Conservation (phyloP, 2,888 invertebrate species). For the Mythimna ferrago region DNA sequence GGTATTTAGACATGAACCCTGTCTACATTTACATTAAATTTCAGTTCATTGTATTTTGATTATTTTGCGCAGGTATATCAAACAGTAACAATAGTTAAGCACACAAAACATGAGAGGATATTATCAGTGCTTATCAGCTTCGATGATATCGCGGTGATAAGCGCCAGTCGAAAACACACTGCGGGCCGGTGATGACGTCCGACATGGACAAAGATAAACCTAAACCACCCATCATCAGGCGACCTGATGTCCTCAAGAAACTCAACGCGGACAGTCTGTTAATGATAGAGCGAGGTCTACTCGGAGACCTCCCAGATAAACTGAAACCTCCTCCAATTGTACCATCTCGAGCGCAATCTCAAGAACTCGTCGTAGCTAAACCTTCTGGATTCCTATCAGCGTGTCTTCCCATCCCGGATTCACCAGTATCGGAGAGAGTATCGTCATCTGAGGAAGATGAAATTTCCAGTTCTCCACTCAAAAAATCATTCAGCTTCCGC, state of each 20-base stretch:
- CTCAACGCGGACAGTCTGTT: constrained; percentile 83
- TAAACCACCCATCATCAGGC: constrained; percentile 75
- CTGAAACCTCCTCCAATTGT: constrained; percentile 79
- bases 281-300: constrained; percentile 84
- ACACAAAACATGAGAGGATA: constrained; percentile 65
- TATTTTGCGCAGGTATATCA: constrained; percentile 49
- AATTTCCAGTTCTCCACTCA: constrained; percentile 74
- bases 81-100: constrained; percentile 39
- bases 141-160: constrained; percentile 77
- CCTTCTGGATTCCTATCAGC: constrained; percentile 83
- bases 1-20: constrained; percentile 1
- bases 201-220: constrained; percentile 82
- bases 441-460: constrained; percentile 77
- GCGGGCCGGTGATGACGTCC: constrained; percentile 81
- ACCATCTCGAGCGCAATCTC: constrained; percentile 79
- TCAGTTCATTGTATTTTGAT: constrained; percentile 35
- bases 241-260: constrained; percentile 83
- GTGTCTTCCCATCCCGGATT: constrained; percentile 80
- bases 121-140: constrained; percentile 83
- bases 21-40: constrained; percentile 9
- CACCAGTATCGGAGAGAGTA: constrained; percentile 73
- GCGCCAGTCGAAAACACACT: constrained; percentile 79
- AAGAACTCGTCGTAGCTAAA: constrained; percentile 84
- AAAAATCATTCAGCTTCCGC: constrained; percentile 86
- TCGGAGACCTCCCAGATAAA: constrained; percentile 84